These are phyloP conservation scores for Melanotaenia parkinsoni DNA, from an alignment of 2,797 vertebrate species.

Conservation along the genomic window DNA sequence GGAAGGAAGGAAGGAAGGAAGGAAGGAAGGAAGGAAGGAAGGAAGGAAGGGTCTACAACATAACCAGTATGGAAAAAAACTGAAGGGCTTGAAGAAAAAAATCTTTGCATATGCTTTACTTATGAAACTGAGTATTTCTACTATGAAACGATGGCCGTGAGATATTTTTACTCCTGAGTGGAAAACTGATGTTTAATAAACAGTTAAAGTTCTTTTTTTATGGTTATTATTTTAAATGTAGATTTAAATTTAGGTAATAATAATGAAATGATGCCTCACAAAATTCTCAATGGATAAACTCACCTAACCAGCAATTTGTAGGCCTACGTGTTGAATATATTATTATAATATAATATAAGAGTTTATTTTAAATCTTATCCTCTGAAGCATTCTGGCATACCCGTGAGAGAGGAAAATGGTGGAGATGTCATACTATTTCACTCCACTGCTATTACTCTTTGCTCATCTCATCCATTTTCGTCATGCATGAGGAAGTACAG, in stretches of 20 bases:
- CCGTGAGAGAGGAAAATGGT: not conserved
- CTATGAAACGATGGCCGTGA: not conserved
- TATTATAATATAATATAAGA: not conserved
- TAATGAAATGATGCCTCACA: constrained; percentile 14
- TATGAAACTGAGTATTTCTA: too few species aligned
- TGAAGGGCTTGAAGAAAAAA: not conserved
- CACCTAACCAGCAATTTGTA: not conserved
- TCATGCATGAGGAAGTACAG: constrained; percentile 7
- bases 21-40: not conserved
- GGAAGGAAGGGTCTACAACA: not conserved
- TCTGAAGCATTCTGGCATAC: not conserved
- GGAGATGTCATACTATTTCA: not conserved
- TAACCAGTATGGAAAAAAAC: not conserved
- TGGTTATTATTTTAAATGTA: constrained; percentile 9
- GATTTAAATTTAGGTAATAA: not conserved
- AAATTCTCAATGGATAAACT: not conserved
- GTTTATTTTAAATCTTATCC: not conserved
- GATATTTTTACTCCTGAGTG: not conserved
- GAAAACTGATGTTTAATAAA: constrained; percentile 1
- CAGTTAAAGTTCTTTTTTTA: not conserved
- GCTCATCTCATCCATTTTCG: constrained; percentile 16
- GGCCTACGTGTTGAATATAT: not conserved
- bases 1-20: not conserved
- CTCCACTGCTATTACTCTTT: constrained; percentile 1
- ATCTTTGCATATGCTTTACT: not conserved